Evolutionary conservation across 35 echinoderm and acorn worm species (phyloP).

Genomic region (Antedon bifida): DNA sequence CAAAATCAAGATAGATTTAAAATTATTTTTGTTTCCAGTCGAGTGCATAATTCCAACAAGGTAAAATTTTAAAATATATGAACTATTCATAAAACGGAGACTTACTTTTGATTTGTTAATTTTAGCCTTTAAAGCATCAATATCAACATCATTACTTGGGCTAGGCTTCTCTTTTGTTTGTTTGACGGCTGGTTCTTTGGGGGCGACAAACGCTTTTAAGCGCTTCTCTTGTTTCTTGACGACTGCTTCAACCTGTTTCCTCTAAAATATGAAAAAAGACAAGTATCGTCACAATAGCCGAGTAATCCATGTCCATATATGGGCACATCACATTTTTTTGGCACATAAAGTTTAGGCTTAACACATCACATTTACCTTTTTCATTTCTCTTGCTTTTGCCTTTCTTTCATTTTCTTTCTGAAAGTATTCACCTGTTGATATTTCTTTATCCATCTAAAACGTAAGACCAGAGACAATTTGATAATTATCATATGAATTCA

Average conservation of each 20-base stretch:
- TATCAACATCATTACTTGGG: slow-evolving; percentile 34
- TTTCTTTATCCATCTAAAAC: slow-evolving; percentile 55
- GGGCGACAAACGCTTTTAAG: slow-evolving; percentile 75
- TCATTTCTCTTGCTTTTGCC: slow-evolving; percentile 45
- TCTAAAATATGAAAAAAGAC: slow-evolving; percentile 20
- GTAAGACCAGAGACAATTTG: too few species aligned
- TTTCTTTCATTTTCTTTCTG: slow-evolving; percentile 62
- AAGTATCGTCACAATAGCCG: too few species aligned
- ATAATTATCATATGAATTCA: slow-evolving; percentile 2
- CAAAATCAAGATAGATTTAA: not conserved
- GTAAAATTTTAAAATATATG: too few species aligned
- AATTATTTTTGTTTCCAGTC: too few species aligned
- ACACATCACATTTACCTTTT: slow-evolving; percentile 36
- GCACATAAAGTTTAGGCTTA: too few species aligned
- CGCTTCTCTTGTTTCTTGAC: slow-evolving; percentile 61
- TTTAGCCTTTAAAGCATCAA: slow-evolving; percentile 66
- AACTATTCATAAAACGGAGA: too few species aligned
- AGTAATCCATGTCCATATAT: too few species aligned
- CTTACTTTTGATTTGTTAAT: slow-evolving; percentile 85
- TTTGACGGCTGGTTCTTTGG: slow-evolving; percentile 41
- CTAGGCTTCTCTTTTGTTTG: slow-evolving; percentile 15
- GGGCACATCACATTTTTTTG: too few species aligned
- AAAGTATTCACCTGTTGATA: slow-evolving; percentile 91
- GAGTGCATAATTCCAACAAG: too few species aligned
- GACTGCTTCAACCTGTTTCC: slow-evolving; percentile 72